Percentiles rank a stretch among this genome's conserved stretches.
Conservation (phyloP, 2,113 vertebrate species). For the Ciconia stormi region DNA sequence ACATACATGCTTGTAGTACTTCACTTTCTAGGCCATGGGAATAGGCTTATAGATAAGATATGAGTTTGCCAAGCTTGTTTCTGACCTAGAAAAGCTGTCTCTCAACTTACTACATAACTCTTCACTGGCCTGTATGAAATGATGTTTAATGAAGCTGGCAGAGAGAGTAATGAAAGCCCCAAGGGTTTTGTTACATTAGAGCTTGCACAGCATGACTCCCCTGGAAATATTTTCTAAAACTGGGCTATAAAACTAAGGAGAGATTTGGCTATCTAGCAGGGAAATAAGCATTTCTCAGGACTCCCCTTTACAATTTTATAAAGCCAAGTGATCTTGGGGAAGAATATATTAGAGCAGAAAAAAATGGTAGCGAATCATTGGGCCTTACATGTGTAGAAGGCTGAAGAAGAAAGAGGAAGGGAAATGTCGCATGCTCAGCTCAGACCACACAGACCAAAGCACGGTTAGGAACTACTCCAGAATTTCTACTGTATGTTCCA, state of each 20-base stretch:
- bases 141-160: constrained; percentile 62
- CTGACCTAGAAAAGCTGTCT: constrained; percentile 58
- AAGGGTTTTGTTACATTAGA: constrained; percentile 54
- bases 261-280: not conserved
- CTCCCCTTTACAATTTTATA: not conserved
- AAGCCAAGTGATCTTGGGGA: not conserved
- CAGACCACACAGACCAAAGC: not conserved
- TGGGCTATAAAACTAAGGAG: not conserved
- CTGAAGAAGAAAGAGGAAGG: not conserved
- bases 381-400: not conserved
- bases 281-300: not conserved
- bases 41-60: constrained; percentile 7
- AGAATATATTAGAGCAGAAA: not conserved
- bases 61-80: constrained; percentile 44
- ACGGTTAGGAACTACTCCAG: not conserved
- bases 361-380: not conserved
- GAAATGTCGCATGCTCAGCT: not conserved
- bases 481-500: not conserved
- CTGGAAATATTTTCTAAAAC: constrained; percentile 22
- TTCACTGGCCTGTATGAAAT: constrained; percentile 39
- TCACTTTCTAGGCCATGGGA: not conserved
- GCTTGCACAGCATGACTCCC: constrained; percentile 6
- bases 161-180: constrained; percentile 55
- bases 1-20: not conserved
- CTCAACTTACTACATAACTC: constrained; percentile 37